A percentile compares a stretch with the other conserved stretches of the same genome.
phyloP scores from a whole-genome alignment of 2,888 invertebrate genomes.

The Yponomeuta plumbellus region DNA sequence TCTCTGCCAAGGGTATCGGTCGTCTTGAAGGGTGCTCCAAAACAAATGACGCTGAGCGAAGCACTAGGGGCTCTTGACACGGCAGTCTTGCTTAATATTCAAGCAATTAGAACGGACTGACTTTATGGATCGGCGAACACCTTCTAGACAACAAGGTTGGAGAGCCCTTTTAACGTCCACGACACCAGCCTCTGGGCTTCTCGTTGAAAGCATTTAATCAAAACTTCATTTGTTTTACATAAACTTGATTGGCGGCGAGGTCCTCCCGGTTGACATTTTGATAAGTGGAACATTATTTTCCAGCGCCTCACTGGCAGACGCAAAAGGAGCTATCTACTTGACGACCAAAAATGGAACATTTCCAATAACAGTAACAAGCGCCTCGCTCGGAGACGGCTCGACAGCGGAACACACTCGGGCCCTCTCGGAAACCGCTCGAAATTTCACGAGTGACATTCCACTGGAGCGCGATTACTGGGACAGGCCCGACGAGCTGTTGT shows the following conservation, averaged over 20 bases:
- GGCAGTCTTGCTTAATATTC: conserved; percentile 42
- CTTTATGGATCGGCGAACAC: conserved; percentile 19
- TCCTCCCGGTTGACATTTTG: background rate
- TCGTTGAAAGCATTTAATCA: background rate
- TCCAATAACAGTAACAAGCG: conserved; percentile 68
- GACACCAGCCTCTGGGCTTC: background rate
- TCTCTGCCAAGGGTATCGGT: conserved; percentile 42
- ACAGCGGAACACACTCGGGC: conserved; percentile 28
- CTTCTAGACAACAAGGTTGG: conserved; percentile 14
- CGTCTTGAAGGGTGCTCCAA: conserved; percentile 32
- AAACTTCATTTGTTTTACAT: background rate
- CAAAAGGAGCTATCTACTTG: conserved; percentile 70
- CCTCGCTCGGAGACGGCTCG: conserved; percentile 47
- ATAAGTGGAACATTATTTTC: conserved; percentile 3
- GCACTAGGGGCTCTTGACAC: conserved; percentile 27
- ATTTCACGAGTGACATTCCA: background rate
- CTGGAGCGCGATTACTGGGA: conserved; percentile 44
- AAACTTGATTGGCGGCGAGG: background rate
- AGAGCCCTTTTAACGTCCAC: conserved; percentile 1
- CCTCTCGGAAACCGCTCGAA: background rate
- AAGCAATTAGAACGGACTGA: conserved; percentile 38
- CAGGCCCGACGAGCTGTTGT: conserved; percentile 44
- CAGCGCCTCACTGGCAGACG: conserved; percentile 37
- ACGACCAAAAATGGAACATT: conserved; percentile 72
- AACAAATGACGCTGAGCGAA: conserved; percentile 26